Evolutionary conservation across 2,888 invertebrate species (phyloP).

Genomic region (Drosophila greeni): DNA sequence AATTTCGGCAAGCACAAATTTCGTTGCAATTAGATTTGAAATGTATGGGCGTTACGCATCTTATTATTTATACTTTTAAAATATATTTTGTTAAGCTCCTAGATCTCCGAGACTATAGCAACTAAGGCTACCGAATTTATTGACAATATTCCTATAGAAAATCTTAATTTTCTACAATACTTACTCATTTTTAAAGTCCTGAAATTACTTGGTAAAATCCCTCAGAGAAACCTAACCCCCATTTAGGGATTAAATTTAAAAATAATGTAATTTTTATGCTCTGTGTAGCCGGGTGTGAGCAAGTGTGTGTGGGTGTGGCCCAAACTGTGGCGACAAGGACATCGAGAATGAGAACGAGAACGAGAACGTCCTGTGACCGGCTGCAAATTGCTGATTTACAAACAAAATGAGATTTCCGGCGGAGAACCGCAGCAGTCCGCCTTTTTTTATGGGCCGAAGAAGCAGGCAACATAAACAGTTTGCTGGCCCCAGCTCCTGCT

Average conservation of each 20-base stretch:
- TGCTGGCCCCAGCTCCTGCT: conserved; percentile 33
- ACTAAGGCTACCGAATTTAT: too few species aligned
- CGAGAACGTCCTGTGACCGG: conserved; percentile 52
- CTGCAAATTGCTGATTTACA: conserved; percentile 74
- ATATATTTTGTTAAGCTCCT: neutral
- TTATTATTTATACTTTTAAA: neutral
- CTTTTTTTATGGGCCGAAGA: conserved; percentile 51
- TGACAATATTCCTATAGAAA: too few species aligned
- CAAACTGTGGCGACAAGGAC: conserved; percentile 26
- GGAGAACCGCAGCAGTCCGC: conserved; percentile 35
- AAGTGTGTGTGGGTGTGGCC: conserved; percentile 15
- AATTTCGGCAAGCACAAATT: too few species aligned
- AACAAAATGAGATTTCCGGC: conserved; percentile 71
- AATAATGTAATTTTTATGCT: conserved; percentile 1
- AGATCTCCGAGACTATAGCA: too few species aligned
- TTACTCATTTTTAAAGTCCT: neutral
- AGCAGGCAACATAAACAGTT: conserved; percentile 55
- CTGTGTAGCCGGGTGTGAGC: conserved; percentile 4
- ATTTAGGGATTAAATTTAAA: neutral
- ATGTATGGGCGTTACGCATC: neutral
- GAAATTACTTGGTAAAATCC: neutral
- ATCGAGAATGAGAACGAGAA: conserved; percentile 37
- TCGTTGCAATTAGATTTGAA: neutral
- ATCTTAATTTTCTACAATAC: too few species aligned
- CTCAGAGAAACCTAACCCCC: neutral